phyloP scores from a whole-genome alignment of 2,113 vertebrate species.

The Seriola dumerili region DNA sequence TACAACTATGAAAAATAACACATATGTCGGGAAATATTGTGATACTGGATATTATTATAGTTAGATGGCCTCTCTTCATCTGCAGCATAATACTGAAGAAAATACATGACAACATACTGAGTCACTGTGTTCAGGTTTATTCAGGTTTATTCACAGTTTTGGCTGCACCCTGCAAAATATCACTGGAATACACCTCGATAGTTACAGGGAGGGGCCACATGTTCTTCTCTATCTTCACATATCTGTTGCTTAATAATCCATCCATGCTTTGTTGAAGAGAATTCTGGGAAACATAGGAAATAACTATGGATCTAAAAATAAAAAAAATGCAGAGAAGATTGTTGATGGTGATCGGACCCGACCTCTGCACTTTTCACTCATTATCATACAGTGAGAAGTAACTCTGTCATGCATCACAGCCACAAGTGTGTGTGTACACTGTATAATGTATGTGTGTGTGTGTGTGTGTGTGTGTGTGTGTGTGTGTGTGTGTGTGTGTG shows the following conservation, averaged over 20 bases:
- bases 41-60: too few relatives aligned
- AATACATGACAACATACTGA: too few relatives aligned
- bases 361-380: slow-evolving; percentile 15
- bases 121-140: too few relatives aligned
- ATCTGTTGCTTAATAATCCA: neutral
- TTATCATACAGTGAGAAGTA: neutral
- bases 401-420: slow-evolving; percentile 11
- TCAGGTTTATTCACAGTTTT: neutral
- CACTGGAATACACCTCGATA: neutral
- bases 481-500: neutral
- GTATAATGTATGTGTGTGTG: neutral
- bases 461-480: neutral
- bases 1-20: too few relatives aligned
- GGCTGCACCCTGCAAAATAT: neutral
- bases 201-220: neutral
- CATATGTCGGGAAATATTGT: too few relatives aligned
- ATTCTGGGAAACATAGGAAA: neutral
- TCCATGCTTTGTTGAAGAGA: neutral
- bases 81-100: too few relatives aligned
- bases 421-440: neutral
- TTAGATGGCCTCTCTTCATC: too few relatives aligned
- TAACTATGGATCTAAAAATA: neutral
- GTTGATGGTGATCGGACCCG: neutral
- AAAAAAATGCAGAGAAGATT: neutral
- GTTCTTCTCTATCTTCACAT: neutral